phyloP scores from a whole-genome alignment of 2,888 invertebrate species.

The Steinernema scapterisci region DNA sequence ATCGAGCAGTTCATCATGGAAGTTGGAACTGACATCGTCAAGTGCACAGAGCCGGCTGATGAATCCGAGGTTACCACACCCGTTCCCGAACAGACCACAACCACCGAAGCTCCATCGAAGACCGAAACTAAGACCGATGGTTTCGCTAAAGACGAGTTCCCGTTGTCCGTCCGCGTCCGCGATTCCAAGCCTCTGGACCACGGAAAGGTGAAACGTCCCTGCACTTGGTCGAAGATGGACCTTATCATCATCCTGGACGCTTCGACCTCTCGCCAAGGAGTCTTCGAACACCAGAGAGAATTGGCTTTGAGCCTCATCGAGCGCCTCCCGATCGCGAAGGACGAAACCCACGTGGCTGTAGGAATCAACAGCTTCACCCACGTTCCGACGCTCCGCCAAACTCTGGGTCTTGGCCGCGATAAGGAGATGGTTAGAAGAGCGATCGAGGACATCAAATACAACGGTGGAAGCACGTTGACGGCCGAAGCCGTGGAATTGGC shows the following conservation, averaged over 20 bases:
- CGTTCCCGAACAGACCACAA: background rate
- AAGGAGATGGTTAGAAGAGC: constrained; percentile 53
- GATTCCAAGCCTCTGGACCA: constrained; percentile 21
- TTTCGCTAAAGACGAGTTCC: constrained; percentile 36
- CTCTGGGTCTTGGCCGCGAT: constrained; percentile 50
- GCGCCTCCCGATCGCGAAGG: constrained; percentile 52
- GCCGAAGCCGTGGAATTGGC: constrained; percentile 57
- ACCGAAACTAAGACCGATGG: background rate
- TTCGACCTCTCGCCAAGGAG: constrained; percentile 55
- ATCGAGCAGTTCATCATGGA: constrained; percentile 42
- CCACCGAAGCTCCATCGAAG: constrained; percentile 31
- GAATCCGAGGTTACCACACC: background rate
- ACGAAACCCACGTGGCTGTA: constrained; percentile 47
- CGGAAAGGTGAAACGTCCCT: constrained; percentile 16
- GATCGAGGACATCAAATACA: constrained; percentile 55
- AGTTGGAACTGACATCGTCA: constrained; percentile 5
- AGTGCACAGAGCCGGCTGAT: constrained; percentile 12
- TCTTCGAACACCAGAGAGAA: constrained; percentile 63
- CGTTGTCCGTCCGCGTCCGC: background rate
- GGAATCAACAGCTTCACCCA: constrained; percentile 58
- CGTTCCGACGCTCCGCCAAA: constrained; percentile 47
- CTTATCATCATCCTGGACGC: constrained; percentile 59
- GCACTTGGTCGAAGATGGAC: constrained; percentile 50
- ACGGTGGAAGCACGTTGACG: constrained; percentile 59
- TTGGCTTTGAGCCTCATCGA: constrained; percentile 57